Base-by-base conservation (phyloP, 2,113 vertebrate species). In the Coptodon bakossiorum region DNA sequence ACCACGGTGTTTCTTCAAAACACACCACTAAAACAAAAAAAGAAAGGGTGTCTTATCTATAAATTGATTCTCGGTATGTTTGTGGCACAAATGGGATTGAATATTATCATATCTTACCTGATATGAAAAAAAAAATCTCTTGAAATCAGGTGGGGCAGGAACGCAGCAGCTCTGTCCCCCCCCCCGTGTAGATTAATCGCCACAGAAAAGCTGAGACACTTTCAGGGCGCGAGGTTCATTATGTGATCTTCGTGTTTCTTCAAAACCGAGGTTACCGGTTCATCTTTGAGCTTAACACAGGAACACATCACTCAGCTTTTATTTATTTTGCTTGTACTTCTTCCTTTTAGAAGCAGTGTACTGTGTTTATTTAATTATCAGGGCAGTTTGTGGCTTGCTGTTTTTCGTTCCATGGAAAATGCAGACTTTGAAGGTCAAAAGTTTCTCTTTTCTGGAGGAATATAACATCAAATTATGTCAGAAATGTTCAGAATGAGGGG, bases 361-460 rank as follows among this genome's bases (percentile, higher is more conserved):
- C 79, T 89, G 71, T 90, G 82, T 91, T 94, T 92, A 92, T 95
- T 94, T 91, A 52, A 7, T 83, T 78, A 19, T 53, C 31, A 4
- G 17, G 22, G 22, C 56, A 29, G 54, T 80, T 86, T 85, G 4
- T 68, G 43, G 43, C 57, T 76, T 4, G 19, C 13, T 48, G 84
- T 76, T 22, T 80, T 87, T 2, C 6, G 7, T 31, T 27, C 73
- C 19, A 16, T 31, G 2, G 10, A 31, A 92, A 81, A 59, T 31
- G 19, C n/a, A 24, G 3, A 73, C 50, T 40, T 79, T 90, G 29
- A 57, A 40, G 84, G 80, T 81, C 50, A 66, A 66, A 80, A 9
- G 16, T 48, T 40, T 7, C 34, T 78, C 4, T 78, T 81, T 80
- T 57, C 45, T 50, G 31, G 43, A 66, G 80, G 54, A 76, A 66